Conservation (phyloP, 2,797 vertebrate species). For the Sebastes melanostomus region DNA sequence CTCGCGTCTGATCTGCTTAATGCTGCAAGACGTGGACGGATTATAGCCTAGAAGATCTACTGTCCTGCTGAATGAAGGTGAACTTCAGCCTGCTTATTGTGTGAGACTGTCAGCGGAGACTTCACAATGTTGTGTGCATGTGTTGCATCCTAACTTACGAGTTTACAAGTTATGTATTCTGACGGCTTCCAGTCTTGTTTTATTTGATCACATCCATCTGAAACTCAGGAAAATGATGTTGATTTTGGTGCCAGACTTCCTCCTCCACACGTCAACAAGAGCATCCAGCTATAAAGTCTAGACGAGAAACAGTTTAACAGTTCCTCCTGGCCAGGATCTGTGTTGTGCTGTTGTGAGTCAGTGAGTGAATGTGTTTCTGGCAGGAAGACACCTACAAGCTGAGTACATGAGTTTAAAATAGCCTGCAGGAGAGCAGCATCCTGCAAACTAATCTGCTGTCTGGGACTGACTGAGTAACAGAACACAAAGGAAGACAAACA, state of each 20-base stretch:
- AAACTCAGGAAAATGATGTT: background rate
- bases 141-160: no score
- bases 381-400: conserved; percentile 7
- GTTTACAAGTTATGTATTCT: background rate
- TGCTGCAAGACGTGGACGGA: conserved; percentile 14
- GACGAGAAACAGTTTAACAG: background rate
- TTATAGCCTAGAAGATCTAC: conserved; percentile 7
- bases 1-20: conserved; percentile 46
- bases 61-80: conserved; percentile 7
- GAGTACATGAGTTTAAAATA: conserved; percentile 24
- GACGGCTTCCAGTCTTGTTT: background rate
- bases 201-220: background rate
- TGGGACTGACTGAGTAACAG: background rate
- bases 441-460: conserved; percentile 16
- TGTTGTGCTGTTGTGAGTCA: conserved; percentile 1
- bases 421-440: background rate
- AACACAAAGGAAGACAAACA: background rate
- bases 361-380: conserved; percentile 1
- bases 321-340: background rate
- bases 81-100: background rate
- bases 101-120: background rate
- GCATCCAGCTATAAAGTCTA: background rate
- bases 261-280: background rate
- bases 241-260: background rate
- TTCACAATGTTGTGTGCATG: no score